Base-by-base conservation (phyloP, 2,888 invertebrate species). In the Drymonia ruficornis region DNA sequence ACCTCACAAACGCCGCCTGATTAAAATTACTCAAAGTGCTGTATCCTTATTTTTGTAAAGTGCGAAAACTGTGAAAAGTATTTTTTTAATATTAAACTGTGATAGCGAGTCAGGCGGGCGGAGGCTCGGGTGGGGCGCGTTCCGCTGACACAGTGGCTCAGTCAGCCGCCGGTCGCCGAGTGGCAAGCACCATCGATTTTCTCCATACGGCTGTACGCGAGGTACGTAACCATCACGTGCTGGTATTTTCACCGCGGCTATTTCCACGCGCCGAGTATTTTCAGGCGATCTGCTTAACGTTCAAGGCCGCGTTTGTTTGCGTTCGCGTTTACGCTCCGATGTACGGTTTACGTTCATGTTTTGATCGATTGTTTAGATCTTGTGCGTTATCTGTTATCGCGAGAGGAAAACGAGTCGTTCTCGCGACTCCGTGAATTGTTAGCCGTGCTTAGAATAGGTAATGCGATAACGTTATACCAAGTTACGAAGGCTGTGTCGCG, bases 91-190 rank as follows among this genome's bases (percentile, higher is more conserved):
- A 64, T 65, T 69, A 78, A 82, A 75, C 83, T 89, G 91, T 90
- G 91, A 88, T 84, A 86, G 74, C 78, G 63, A 79, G 71, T 81
- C 81, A 79, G 83, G 84, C 87, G 83, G 83, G 84, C 80, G 79
- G 78, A 86, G 83, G 82, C 81, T 86, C 87, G 87, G 88, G 89
- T 82, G 87, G 87, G 91, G 91, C 91, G 89, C 86, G 89, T 84
- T 83, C 87, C 76, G 86, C 89, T 93, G 93, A 93, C 93, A 93
- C 88, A 90, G 88, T 94, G 94, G 93, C 94, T 93, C 93, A 94
- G 93, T 93, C 85, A 83, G 87, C 87, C 84, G 84, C 83, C 88
- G 90, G 89, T 86, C 90, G 89, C 86, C 87, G 87, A 89, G 91
- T 91, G 86, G 86, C 89, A 89, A 91, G 86, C 90, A 90, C 82